Base-by-base conservation (phyloP, 2,113 vertebrate genomes). In the Atractosteus spatula region DNA sequence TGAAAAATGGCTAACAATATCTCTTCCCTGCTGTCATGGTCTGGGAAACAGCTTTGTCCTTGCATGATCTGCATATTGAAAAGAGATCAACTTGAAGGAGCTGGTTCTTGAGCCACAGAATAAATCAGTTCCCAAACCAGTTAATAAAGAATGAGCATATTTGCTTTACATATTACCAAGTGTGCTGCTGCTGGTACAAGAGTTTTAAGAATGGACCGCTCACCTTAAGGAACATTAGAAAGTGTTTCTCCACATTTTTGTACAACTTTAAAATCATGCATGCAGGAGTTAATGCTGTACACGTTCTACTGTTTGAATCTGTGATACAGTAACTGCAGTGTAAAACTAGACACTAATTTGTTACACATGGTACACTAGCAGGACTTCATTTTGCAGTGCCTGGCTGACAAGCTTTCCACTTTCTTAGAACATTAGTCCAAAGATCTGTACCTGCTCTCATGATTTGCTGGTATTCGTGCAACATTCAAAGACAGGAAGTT, bases 311-410 rank as follows among this genome's bases (percentile, higher is more conserved):
- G 3, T 62, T 51, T 47, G 55, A 64, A 14, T 62, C 3, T 29
- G 44, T 11, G 47, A 17, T 62, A 16, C 57, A 62, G 57, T 62
- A 16, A 62, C 62, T 71, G 69, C 69, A 70, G 16, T 59, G 12
- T 2, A 29, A 12, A 70, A 10, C 42, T 14, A 70, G 17, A 74
- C 72, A 74, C 65, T 68, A 74, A 73, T 17, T 14, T 7, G 41
- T n/a, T 59, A 61, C 55, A 69, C 29, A 29, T 29, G 17, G 17
- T 56, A 69, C 54, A 69, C 51, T 41, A 55, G 42, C 12, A 51
- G 29, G 29, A 29, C 29, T 29, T 29, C 47, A 10, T 51, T 51
- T 51, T 51, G 47, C 47, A 51, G 47, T 51, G 47, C 47, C 47
- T 51, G 10, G 5, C 10, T 10, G 47, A 51, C 10, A 10, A 51